Evolutionary conservation across 92 coral and sea anemone genomes (phyloP), one percentile per base, ranked within the genome.

Genomic region (Phenganax subtilis): DNA sequence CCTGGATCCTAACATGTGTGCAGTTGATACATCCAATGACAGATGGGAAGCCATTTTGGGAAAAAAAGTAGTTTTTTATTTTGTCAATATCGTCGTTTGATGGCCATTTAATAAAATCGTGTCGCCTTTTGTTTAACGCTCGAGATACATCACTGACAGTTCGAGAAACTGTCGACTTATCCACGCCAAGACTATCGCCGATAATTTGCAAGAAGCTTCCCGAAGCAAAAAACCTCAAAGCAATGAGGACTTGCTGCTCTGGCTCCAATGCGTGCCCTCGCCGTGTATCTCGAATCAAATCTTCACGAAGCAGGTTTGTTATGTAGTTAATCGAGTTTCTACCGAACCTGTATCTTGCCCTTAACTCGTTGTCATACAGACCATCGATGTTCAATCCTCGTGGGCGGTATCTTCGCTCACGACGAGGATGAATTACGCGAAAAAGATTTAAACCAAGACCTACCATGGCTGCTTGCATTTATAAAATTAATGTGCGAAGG

Each of bases 141-240:
- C 57, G 52, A 4, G 85, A 55, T 47, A 80, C 88, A 54, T 51
- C 31, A 9, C 25, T 16, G 0, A 80, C 69, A 8, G 71, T 80
- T 58, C 88, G 44, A 8, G 81, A 80, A 51, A 71, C 92, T 6
- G 92, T 84, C 10, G 84, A 81, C 54, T 86, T 87, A 52, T 87
- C 84, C 16, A 79, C 78, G 20, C 84, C 70, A 64, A 84, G 76
- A 5, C 86, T 87, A 47, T 89, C 86, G n/a, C 88, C 88, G 52
- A 87, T 59, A 14, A 59, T 20, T 59, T 59, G 65, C 25, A 59
- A 59, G 25, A 59, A 59, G 25, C 25, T 59, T 20, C 65, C 65
- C 16, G 0, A 59, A 20, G 65, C 65, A 0, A 14, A 59, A 59
- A 59, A 59, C 2, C 65, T 3, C 0, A 59, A 7, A 14, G 65